These are phyloP conservation scores for Saccostrea cuccullata DNA, from an alignment of 1,140 invertebrate species.

Conservation along the genomic window DNA sequence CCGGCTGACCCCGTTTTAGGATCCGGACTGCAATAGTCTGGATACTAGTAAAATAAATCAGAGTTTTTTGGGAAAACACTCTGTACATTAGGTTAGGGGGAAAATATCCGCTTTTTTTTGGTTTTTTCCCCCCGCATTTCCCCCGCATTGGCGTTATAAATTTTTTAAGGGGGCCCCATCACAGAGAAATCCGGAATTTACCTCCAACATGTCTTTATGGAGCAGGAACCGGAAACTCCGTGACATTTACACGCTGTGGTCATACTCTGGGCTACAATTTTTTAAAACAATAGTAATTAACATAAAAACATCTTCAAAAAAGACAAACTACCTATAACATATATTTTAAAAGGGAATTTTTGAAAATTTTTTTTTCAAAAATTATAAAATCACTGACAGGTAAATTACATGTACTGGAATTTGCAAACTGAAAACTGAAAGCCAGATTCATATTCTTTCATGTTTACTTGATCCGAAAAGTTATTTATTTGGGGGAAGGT, in stretches of 20 bases:
- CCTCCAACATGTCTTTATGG: constrained; percentile 96
- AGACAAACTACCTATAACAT: background rate
- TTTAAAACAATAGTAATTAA: constrained; percentile 52
- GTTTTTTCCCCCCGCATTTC: constrained; percentile 83
- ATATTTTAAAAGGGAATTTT: background rate
- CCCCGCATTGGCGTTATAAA: constrained; percentile 87
- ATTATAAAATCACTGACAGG: too few species aligned
- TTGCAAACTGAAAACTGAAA: too few species aligned
- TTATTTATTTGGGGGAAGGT: too few species aligned
- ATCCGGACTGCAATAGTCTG: constrained; percentile 93
- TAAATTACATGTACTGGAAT: too few species aligned
- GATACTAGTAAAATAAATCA: constrained; percentile 93
- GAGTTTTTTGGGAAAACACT: constrained; percentile 81
- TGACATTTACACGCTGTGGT: constrained; percentile 91
- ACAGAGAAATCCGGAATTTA: constrained; percentile 91
- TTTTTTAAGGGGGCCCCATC: constrained; percentile 90
- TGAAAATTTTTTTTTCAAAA: too few species aligned
- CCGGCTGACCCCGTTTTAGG: constrained; percentile 87
- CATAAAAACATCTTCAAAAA: background rate
- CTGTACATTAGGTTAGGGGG: constrained; percentile 65
- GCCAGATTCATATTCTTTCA: too few species aligned
- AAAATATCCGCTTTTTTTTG: constrained; percentile 71
- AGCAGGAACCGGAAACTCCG: constrained; percentile 96
- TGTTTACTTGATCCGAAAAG: too few species aligned
- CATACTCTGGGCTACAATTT: constrained; percentile 91